phyloP scores from a whole-genome alignment of 2,113 vertebrate genomes.

The Myotis davidii region DNA sequence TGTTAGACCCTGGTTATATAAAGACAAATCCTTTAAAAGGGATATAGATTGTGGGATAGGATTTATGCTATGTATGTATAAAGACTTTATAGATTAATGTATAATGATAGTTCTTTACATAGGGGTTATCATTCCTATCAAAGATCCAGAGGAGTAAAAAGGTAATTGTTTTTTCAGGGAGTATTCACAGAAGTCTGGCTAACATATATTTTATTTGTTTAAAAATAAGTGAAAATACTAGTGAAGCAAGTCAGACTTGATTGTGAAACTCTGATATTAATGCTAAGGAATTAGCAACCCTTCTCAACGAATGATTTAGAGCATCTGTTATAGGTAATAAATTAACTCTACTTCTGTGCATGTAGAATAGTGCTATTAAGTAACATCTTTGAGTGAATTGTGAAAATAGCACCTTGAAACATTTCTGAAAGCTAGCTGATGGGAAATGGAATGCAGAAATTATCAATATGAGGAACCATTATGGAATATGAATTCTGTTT shows the following conservation, averaged over 20 bases:
- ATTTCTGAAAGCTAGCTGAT: not conserved
- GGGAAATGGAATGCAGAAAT: not conserved
- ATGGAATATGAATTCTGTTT: not conserved
- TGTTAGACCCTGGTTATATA: not conserved
- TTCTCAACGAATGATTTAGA: not conserved
- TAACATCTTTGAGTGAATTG: not conserved
- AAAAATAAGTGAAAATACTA: not conserved
- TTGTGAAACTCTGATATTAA: not conserved
- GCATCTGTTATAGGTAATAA: not conserved
- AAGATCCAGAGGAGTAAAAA: not conserved
- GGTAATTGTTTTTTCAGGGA: not conserved
- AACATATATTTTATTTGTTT: not conserved
- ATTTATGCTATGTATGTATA: not conserved
- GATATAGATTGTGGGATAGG: not conserved
- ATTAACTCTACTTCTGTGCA: not conserved
- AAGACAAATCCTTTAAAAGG: not conserved
- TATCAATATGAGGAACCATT: not conserved
- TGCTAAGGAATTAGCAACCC: not conserved
- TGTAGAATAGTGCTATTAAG: not conserved
- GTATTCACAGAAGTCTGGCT: not conserved
- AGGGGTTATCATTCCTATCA: not conserved
- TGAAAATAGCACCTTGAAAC: not conserved
- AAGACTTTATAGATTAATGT: not conserved
- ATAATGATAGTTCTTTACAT: not conserved
- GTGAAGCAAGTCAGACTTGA: not conserved